A percentile compares a stretch with the other conserved stretches of the same genome.
These are phyloP conservation scores for Apogon hyalosoma DNA, from an alignment of 2,797 vertebrate species.

Conservation along the genomic window DNA sequence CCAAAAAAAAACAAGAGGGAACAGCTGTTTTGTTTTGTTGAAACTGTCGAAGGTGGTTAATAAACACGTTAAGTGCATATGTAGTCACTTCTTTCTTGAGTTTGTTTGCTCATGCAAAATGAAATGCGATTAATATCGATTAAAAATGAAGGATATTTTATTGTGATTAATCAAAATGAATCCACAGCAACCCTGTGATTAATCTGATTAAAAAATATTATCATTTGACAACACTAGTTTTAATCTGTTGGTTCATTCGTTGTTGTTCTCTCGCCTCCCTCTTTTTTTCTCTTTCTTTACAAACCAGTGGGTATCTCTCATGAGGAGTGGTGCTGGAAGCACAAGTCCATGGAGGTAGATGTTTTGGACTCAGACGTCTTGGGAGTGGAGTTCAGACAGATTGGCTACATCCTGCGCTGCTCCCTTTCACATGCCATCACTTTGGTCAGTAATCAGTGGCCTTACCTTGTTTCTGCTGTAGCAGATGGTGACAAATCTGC, in stretches of 20 bases:
- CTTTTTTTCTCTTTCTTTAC: not conserved
- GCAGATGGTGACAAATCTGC: not conserved
- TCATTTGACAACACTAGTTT: too few relatives aligned
- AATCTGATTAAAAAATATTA: too few relatives aligned
- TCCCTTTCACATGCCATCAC: constrained; percentile 97
- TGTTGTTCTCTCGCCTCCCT: not conserved
- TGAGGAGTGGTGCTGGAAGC: constrained; percentile 99
- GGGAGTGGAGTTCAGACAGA: constrained; percentile 94
- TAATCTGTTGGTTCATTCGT: not conserved
- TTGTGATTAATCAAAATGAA: too few relatives aligned
- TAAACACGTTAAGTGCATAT: too few relatives aligned
- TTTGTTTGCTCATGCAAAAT: too few relatives aligned
- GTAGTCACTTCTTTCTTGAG: too few relatives aligned
- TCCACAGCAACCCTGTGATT: too few relatives aligned
- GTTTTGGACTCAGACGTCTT: constrained; percentile 89
- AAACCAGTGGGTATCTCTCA: constrained; percentile 90
- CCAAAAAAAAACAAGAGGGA: too few relatives aligned
- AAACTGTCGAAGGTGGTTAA: too few relatives aligned
- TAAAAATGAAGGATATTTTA: too few relatives aligned
- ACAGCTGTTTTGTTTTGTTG: too few relatives aligned
- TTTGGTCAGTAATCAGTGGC: constrained; percentile 84
- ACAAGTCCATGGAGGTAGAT: constrained; percentile 94
- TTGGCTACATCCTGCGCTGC: constrained; percentile 97
- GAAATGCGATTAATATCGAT: too few relatives aligned
- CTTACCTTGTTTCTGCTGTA: not conserved